Evolutionary conservation across 2,888 invertebrate species (phyloP).

Genomic region (Agrilus biguttatus): DNA sequence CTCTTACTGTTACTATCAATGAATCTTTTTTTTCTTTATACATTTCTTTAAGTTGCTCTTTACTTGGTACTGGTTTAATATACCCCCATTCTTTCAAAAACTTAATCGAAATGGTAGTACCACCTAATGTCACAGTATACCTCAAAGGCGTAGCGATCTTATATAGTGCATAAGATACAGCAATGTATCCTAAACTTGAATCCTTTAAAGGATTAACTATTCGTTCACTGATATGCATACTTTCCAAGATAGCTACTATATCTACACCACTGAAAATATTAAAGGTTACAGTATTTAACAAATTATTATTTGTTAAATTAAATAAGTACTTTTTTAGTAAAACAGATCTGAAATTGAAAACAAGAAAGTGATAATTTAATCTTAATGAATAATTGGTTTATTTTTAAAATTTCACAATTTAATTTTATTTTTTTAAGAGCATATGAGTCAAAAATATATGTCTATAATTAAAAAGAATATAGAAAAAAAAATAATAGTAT

Average conservation of each 20-base stretch:
- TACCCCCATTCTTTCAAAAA: constrained; percentile 66
- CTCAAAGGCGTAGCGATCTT: constrained; percentile 84
- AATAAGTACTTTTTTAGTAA: too few species aligned
- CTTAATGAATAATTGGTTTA: too few species aligned
- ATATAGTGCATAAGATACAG: constrained; percentile 82
- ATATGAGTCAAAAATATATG: too few species aligned
- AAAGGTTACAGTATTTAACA: background rate
- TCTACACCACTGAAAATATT: constrained; percentile 73
- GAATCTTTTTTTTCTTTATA: constrained; percentile 45
- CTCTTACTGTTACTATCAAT: constrained; percentile 44
- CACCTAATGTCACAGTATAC: constrained; percentile 85
- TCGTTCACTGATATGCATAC: constrained; percentile 61
- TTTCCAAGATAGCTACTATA: constrained; percentile 63
- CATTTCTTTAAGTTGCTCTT: constrained; percentile 47
- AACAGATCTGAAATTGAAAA: too few species aligned
- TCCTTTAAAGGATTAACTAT: constrained; percentile 61
- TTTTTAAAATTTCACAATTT: too few species aligned
- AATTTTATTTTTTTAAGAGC: too few species aligned
- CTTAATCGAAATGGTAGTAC: constrained; percentile 74
- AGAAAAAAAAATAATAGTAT: too few species aligned
- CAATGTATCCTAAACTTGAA: constrained; percentile 77
- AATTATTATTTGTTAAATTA: background rate
- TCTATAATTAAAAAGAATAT: too few species aligned
- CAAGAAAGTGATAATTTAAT: too few species aligned
- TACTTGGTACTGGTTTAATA: constrained; percentile 67